Evolutionary conservation across 2,888 invertebrate genomes (phyloP).

Genomic region (Rotaria sp.): DNA sequence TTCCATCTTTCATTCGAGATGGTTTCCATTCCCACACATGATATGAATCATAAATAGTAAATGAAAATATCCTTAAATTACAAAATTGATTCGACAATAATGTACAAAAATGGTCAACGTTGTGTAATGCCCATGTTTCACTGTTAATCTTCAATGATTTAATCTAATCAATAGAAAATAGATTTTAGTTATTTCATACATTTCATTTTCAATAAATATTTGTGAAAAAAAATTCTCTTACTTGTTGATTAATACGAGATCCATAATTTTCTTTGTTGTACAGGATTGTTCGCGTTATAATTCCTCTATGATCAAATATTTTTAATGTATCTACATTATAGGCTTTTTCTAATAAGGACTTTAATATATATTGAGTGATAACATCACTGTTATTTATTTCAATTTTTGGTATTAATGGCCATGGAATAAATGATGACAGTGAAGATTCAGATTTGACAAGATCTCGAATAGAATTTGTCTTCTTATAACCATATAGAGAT

Average conservation of each 20-base stretch:
- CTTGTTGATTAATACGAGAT: background rate
- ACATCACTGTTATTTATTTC: background rate
- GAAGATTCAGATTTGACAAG: background rate
- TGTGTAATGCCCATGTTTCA: background rate
- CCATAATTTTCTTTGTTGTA: background rate
- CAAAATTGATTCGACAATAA: background rate
- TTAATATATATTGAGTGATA: too few species aligned
- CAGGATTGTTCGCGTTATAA: background rate
- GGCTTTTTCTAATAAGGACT: too few species aligned
- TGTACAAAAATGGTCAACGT: background rate
- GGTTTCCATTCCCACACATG: background rate
- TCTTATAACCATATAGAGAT: background rate
- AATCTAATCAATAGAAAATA: background rate
- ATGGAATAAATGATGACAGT: background rate
- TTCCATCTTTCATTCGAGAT: background rate
- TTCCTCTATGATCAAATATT: background rate
- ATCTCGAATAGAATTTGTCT: background rate
- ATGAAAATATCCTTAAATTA: background rate
- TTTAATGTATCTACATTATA: too few species aligned
- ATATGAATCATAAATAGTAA: background rate
- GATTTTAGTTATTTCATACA: background rate
- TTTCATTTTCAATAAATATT: background rate
- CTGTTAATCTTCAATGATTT: background rate
- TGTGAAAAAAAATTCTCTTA: background rate
- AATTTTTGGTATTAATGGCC: background rate